Base-by-base conservation (phyloP, 2,888 invertebrate genomes). In the Macrosiphum euphorbiae region DNA sequence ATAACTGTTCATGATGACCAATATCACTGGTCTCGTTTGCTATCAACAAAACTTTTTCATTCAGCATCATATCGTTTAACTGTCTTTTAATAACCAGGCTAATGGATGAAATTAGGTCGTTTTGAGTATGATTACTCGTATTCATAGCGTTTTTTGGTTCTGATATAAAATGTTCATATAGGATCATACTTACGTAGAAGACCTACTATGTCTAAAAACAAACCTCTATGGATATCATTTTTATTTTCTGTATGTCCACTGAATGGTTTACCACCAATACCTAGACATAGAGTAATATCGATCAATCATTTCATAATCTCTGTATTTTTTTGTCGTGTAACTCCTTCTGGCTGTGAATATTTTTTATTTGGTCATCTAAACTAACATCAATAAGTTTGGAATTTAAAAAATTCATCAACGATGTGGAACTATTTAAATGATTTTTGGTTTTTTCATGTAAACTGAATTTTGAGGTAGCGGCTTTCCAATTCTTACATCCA, bases 71-170 rank as follows among this genome's bases (percentile, higher is more conserved):
- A 50, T 87, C 52, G 52, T 87, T 87, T 87, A 87, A 50, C 24
- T 88, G 52, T 24, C 13, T 52, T 88, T 88, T 55, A 24, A 88
- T 88, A 35, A 88, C 88, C 16, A 16, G 52, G 20, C 41, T 88
- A 88, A 87, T 35, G 11, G 35, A 87, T 87, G 58, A 55, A 58
- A 58, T 89, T 16, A 50, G 87, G 26, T 50, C 58, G 28, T 89
- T 55, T 44, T 89, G 52, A 24, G n/a, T 87, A 50, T 87, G 50
- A n/a, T 87, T 84, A 84, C 84, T 84, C n/a, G 87, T 52, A 50
- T 87, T 52, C 13, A 87, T n/a, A 87, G 4, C 50, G 24, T 87
- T 87, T 50, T 50, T 87, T 50, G 50, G n/a, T 52, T 16, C 87
- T 50, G 50, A 87, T 52, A 87, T 24, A 50, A 87, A 52, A 50